Base-by-base conservation (phyloP, 2,888 invertebrate genomes). In the Epinotia nisella region DNA sequence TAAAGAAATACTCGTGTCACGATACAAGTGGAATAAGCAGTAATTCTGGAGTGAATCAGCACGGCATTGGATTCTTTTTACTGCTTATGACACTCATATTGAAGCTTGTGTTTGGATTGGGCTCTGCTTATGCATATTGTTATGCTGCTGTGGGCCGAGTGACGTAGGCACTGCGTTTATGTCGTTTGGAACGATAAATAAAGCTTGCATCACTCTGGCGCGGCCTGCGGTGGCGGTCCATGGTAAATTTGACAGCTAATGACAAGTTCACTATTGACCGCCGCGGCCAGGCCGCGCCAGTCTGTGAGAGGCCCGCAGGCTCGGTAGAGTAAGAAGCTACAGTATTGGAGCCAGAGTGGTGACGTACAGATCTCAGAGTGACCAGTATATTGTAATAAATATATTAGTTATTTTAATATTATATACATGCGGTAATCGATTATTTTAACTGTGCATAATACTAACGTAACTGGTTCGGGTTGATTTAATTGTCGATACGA, bases 361-460 rank as follows among this genome's bases (percentile, higher is more conserved):
- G 85, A 85, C 85, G 86, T 82, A 85, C 88, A 90, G 92, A 93
- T 93, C 92, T 93, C 92, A 92, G 87, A 90, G 88, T 81, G 92
- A 93, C 92, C 92, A 92, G 92, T 93, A 91, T 92, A 89, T 82
- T 83, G 82, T 83, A 80, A 79, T 79, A 84, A 68, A 78, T 77
- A 78, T 79, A 80, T 77, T 80, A 80, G 76, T 72, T 76, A 75
- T 76, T 76, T 76, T 75, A 66, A 75, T 76, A 75, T 75, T 76
- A 75, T 76, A 78, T 76, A 75, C 78, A 78, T 78, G 76, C 76
- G 83, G 83, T 86, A 83, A 83, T 82, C 83, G 78, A 81, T 85
- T 81, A 85, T 83, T 85, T 86, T 83, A 85, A 85, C 78, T 86
- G 85, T 85, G 87, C 85, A 86, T 89, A 86, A 75, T 73, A 73